Evolutionary conservation across 2,888 invertebrate genomes (phyloP).

Genomic region (Conomelus anceps): DNA sequence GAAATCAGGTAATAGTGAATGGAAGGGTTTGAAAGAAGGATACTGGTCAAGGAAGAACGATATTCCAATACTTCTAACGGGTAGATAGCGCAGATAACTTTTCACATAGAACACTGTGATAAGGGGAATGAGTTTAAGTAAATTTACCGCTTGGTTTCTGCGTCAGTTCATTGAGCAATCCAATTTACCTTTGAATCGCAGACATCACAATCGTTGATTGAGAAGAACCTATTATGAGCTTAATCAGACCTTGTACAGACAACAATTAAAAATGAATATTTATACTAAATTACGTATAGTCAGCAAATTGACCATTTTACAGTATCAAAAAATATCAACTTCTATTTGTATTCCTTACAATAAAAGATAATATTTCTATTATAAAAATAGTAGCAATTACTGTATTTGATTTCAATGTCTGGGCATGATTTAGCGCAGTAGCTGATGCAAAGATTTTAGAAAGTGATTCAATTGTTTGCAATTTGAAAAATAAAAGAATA

Average conservation of each 20-base stretch:
- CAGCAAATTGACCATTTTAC: background rate
- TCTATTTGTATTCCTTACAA: background rate
- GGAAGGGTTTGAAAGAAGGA: background rate
- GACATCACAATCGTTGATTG: background rate
- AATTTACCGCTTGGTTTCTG: background rate
- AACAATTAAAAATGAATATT: background rate
- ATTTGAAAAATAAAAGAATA: background rate
- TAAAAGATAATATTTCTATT: too few relatives aligned
- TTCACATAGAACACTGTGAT: background rate
- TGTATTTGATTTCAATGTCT: background rate
- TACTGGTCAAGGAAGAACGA: background rate
- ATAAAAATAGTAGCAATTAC: too few relatives aligned
- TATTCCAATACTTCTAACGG: background rate
- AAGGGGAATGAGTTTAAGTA: background rate
- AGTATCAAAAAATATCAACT: background rate
- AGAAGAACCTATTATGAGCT: background rate
- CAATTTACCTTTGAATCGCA: background rate
- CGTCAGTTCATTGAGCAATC: background rate
- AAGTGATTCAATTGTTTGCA: background rate
- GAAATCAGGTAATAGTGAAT: too few relatives aligned
- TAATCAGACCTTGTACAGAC: background rate
- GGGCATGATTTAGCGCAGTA: background rate
- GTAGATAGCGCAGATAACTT: background rate
- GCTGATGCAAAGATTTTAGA: background rate
- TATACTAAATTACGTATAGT: background rate